A percentile compares a stretch with the other conserved stretches of the same genome.
Evolutionary conservation across 1,140 invertebrate genomes (phyloP).

Genomic region (Rhyacophila brunnea): DNA sequence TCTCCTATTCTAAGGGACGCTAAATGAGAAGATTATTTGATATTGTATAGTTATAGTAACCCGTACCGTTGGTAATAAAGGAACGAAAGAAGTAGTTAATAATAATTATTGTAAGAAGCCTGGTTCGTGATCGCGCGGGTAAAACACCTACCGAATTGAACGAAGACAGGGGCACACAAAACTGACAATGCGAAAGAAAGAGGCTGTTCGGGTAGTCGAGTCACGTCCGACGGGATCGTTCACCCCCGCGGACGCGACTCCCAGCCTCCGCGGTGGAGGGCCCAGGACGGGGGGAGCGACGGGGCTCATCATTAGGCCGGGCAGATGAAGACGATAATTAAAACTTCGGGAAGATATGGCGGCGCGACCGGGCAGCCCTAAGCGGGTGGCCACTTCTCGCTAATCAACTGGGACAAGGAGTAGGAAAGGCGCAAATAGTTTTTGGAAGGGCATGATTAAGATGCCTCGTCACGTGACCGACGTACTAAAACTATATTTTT

Average conservation of each 20-base stretch:
- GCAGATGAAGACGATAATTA: constrained; percentile 28
- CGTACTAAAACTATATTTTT: no score
- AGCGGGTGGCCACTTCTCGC: neutral
- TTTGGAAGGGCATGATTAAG: no score
- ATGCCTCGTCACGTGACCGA: no score
- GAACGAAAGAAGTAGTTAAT: no score
- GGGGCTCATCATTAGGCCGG: constrained; percentile 21
- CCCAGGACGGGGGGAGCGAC: neutral
- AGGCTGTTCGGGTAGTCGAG: constrained; percentile 18
- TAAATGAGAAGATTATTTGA: no score
- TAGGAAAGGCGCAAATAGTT: no score
- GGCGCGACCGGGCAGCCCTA: neutral
- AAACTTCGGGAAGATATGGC: constrained; percentile 21
- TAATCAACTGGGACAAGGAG: neutral
- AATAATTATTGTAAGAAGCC: no score
- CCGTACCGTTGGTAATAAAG: no score
- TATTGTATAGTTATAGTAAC: no score
- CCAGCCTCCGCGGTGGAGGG: neutral
- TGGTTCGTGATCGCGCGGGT: no score
- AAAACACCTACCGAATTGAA: no score
- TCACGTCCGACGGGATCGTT: constrained; percentile 10
- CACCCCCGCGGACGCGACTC: neutral
- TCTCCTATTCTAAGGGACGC: no score
- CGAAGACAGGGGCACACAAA: neutral
- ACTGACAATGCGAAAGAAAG: constrained; percentile 5